These are phyloP conservation scores for Siphamia tubifer DNA, from an alignment of 2,113 vertebrate genomes.

Conservation along the genomic window DNA sequence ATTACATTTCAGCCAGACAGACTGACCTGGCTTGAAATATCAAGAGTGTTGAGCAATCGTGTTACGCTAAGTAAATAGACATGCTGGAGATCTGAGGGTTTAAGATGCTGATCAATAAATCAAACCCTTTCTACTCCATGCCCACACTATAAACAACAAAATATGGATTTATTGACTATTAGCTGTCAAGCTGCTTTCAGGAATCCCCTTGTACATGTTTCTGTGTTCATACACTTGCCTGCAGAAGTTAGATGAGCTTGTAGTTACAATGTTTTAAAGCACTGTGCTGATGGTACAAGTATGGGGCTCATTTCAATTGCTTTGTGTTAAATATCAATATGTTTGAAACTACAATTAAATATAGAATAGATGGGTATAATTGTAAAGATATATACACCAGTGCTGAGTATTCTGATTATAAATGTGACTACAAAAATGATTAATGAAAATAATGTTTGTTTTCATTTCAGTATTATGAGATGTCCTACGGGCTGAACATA, in stretches of 20 bases:
- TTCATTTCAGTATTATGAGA: conserved; percentile 92
- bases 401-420: too few species aligned
- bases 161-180: conserved; percentile 48
- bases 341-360: neutral
- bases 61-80: conserved; percentile 72
- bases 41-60: conserved; percentile 68
- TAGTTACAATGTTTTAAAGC: conserved; percentile 1
- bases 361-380: neutral
- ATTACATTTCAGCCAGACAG: conserved; percentile 75
- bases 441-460: conserved; percentile 10
- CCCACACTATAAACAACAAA: conserved; percentile 34
- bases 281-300: neutral
- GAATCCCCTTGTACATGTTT: conserved; percentile 25
- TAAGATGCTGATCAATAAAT: conserved; percentile 64
- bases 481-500: conserved; percentile 98
- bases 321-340: neutral
- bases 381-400: neutral
- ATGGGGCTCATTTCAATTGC: neutral
- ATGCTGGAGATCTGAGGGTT: conserved; percentile 59
- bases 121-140: conserved; percentile 29
- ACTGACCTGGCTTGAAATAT: conserved; percentile 73
- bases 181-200: conserved; percentile 31
- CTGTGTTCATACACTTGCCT: conserved; percentile 5
- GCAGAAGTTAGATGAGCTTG: neutral
- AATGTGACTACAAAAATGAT: neutral